Conservation (phyloP, 1,140 invertebrate genomes). For the Drusus annulatus region DNA sequence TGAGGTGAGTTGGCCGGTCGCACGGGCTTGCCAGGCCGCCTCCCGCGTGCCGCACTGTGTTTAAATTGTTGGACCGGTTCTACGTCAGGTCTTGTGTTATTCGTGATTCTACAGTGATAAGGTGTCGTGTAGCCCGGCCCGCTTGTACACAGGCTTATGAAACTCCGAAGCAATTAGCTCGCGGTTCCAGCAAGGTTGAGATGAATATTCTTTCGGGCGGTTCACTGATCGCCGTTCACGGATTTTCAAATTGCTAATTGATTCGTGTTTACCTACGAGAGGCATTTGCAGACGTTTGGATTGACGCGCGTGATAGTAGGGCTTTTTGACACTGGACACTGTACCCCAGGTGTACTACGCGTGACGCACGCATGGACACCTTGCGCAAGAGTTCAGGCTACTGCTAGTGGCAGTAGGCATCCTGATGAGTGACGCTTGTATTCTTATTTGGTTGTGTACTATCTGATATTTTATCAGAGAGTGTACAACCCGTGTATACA, state of each 20-base stretch:
- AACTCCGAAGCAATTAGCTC: constrained; percentile 24
- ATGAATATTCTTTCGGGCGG: not conserved
- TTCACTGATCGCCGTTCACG: constrained; percentile 6
- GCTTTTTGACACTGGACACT: too few relatives aligned
- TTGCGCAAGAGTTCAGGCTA: too few relatives aligned
- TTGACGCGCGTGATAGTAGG: not conserved
- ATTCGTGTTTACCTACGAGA: constrained; percentile 9
- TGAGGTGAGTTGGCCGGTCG: too few relatives aligned
- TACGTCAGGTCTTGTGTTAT: not conserved
- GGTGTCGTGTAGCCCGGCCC: constrained; percentile 17
- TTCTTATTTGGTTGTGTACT: too few relatives aligned
- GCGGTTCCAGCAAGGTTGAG: not conserved
- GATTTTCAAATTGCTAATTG: constrained; percentile 13
- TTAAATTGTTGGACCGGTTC: constrained; percentile 7
- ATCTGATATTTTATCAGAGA: too few relatives aligned
- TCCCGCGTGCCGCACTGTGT: not conserved
- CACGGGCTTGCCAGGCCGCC: too few relatives aligned
- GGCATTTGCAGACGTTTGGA: not conserved
- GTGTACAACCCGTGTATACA: too few relatives aligned
- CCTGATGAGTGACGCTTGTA: too few relatives aligned
- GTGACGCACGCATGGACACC: too few relatives aligned
- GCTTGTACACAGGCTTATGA: not conserved
- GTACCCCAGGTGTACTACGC: too few relatives aligned
- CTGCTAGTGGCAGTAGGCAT: too few relatives aligned
- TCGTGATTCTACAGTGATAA: constrained; percentile 27